Conservation (phyloP, 2,888 invertebrate species). For the Orchesellides sinensis region DNA sequence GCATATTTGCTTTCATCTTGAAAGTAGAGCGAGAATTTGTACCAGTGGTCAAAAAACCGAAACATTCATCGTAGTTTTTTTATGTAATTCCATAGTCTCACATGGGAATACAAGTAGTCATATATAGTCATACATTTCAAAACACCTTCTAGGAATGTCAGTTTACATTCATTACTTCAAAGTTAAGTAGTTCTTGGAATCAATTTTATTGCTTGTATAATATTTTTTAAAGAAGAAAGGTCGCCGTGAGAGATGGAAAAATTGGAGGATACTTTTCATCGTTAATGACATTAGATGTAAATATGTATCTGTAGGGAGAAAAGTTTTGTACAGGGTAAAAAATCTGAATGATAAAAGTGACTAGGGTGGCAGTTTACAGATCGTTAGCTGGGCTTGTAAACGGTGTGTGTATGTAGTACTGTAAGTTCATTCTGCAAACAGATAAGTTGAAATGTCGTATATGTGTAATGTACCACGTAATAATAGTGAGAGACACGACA, state of each 20-base stretch:
- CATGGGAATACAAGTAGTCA: background rate
- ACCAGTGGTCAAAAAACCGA: conserved; percentile 24
- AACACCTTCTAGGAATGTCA: background rate
- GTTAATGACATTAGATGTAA: background rate
- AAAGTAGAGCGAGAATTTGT: background rate
- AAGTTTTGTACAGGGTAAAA: background rate
- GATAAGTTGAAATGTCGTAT: background rate
- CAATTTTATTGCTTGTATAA: background rate
- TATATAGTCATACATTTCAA: background rate
- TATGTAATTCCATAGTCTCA: background rate
- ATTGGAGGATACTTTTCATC: background rate
- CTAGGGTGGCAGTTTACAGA: background rate
- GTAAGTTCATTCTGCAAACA: conserved; percentile 5
- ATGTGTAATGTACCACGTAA: conserved; percentile 26
- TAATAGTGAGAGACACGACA: conserved; percentile 14
- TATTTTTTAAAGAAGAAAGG: conserved; percentile 20
- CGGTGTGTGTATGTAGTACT: conserved; percentile 17
- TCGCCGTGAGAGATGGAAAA: background rate
- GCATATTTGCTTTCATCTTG: conserved; percentile 46
- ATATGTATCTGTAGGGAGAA: background rate
- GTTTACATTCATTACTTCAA: conserved; percentile 10
- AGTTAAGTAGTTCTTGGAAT: background rate
- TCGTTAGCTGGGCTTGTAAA: background rate
- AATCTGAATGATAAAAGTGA: background rate
- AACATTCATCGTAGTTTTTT: conserved; percentile 3